Percentiles rank a stretch among this genome's conserved stretches.
Conservation (phyloP, 2,888 invertebrate genomes). For the Drosophila longiperda region DNA sequence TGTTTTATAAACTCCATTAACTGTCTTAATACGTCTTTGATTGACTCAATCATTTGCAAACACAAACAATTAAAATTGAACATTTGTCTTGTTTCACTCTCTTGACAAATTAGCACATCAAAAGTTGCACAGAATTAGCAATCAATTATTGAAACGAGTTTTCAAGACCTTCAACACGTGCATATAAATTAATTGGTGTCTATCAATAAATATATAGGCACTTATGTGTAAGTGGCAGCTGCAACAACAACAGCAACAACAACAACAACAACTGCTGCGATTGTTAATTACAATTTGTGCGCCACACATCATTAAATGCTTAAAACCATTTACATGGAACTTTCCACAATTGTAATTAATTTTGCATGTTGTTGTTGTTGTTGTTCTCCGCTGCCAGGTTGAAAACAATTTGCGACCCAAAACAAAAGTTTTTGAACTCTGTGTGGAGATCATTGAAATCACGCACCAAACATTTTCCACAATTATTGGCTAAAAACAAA, state of each 20-base stretch:
- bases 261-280: slow-evolving; percentile 5
- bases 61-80: background rate
- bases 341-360: slow-evolving; percentile 60
- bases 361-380: slow-evolving; percentile 39
- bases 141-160: slow-evolving; percentile 14
- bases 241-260: background rate
- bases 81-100: background rate
- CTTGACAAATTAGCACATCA: background rate
- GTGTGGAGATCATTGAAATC: slow-evolving; percentile 14
- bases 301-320: slow-evolving; percentile 52
- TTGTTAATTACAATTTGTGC: slow-evolving; percentile 33
- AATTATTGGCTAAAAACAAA: slow-evolving; percentile 50
- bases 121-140: slow-evolving; percentile 1
- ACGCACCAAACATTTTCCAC: slow-evolving; percentile 30
- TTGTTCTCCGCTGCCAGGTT: background rate
- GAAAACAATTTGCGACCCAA: slow-evolving; percentile 35
- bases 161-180: slow-evolving; percentile 5
- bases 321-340: slow-evolving; percentile 19
- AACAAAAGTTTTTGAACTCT: slow-evolving; percentile 21
- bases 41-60: background rate
- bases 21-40: background rate
- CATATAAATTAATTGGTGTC: slow-evolving; percentile 6
- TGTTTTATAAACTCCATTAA: background rate
- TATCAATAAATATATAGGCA: background rate
- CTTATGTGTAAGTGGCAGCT: slow-evolving; percentile 9